These are phyloP conservation scores for Barnardius zonarius DNA, from an alignment of 2,113 vertebrate species.

Conservation along the genomic window DNA sequence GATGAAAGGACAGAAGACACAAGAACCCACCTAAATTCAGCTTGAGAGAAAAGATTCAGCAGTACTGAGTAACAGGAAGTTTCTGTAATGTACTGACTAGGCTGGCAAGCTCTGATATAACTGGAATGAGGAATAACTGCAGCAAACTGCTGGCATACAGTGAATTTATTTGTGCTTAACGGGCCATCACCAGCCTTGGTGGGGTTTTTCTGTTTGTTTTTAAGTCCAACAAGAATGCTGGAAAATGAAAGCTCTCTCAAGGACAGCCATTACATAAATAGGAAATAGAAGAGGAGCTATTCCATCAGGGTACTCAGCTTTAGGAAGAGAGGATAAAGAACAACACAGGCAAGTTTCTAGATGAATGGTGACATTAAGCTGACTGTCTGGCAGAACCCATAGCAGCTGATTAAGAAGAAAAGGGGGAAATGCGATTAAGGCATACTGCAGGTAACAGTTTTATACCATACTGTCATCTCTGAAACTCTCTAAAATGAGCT, in stretches of 20 bases:
- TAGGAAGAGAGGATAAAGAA: not conserved
- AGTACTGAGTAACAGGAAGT: not conserved
- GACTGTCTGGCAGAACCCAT: not conserved
- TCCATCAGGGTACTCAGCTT: not conserved
- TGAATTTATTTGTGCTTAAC: not conserved
- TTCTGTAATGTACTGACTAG: not conserved
- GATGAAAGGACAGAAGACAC: not conserved
- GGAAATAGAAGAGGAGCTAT: not conserved
- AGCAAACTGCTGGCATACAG: not conserved
- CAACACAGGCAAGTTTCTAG: not conserved
- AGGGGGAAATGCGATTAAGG: not conserved
- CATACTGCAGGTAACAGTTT: not conserved
- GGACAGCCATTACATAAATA: rapidly evolving
- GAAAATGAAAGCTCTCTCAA: not conserved
- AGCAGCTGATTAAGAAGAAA: not conserved
- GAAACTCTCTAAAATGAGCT: not conserved
- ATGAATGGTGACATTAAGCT: not conserved
- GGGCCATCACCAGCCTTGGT: not conserved
- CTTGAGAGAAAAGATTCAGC: not conserved
- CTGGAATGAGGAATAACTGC: not conserved
- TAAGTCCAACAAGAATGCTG: not conserved
- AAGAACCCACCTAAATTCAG: not conserved
- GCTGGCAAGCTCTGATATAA: not conserved
- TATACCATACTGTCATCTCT: not conserved
- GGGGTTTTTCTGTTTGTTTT: not conserved